Base-by-base conservation (phyloP, 2,797 vertebrate genomes). In the Danionella dracula region DNA sequence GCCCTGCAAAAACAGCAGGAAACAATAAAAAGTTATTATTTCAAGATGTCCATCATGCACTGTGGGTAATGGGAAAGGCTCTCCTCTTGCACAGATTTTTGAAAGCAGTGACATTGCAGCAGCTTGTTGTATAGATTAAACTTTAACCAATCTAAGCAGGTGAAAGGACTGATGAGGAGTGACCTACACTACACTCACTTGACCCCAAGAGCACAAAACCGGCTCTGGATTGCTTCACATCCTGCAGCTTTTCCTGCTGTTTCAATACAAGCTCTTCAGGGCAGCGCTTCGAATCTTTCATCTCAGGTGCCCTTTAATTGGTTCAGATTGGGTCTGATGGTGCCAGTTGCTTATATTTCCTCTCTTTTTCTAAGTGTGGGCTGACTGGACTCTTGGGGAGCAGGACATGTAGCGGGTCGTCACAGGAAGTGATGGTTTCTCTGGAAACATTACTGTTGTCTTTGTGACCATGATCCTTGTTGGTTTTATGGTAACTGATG, bases 361-460 rank as follows among this genome's bases (percentile, higher is more conserved):
- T 58, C 53, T 65, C 41, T 46, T 59, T 73, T 42, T 68, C 63
- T 29, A 55, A 45, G 13, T 65, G 51, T n/a, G 89, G 89, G 64
- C 86, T 89, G 66, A 71, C 79, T 0, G 81, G 81, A 11, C 71
- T 81, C 4, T 80, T 84, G 56, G 81, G 49, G 13, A 85, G 82
- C 21, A 92, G 64, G 61, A 92, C 89, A 0, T 79, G 58, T 0
- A 91, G 77, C 4, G 93, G 93, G 69, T 95, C 93, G 0, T 93
- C 91, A 0, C 88, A 88, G 55, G 84, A 86, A 35, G 80, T 76
- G 78, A 88, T 78, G 54, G 90, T 90, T 58, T 91, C 87, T 68
- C 79, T 87, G 66, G 89, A 88, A 37, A 83, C 15, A 1, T 88
- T 81, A 1, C 87, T 84, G 0, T 84, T 79, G 57, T 74, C 85